Evolutionary conservation across 1,140 invertebrate genomes (phyloP).

Genomic region (Neelides sp.): DNA sequence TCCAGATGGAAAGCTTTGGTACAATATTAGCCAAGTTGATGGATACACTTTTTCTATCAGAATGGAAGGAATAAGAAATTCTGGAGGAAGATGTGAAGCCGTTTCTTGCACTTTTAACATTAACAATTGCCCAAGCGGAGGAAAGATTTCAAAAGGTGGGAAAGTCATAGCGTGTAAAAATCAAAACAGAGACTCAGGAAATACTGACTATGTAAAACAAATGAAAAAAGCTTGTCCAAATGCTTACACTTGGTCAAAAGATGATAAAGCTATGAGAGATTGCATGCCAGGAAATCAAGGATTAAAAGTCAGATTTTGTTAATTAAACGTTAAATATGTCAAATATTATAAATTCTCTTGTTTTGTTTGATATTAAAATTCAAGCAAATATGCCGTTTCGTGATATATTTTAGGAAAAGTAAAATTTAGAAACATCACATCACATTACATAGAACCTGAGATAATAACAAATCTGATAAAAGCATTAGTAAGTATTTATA

Average conservation of each 20-base stretch:
- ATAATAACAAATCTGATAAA: too few relatives aligned
- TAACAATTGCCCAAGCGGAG: conserved; percentile 5
- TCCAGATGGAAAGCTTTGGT: too few relatives aligned
- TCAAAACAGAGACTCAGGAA: background rate
- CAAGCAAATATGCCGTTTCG: too few relatives aligned
- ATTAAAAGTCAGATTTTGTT: conserved; percentile 8
- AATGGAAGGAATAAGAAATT: conserved; percentile 5
- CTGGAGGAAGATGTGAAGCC: conserved; percentile 8
- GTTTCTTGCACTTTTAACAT: conserved; percentile 16
- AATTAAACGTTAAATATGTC: too few relatives aligned
- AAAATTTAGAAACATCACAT: too few relatives aligned
- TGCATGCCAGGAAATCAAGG: conserved; percentile 16
- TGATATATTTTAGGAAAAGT: too few relatives aligned
- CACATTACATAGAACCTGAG: too few relatives aligned
- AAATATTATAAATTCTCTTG: too few relatives aligned
- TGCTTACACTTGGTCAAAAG: conserved; percentile 19
- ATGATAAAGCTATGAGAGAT: conserved; percentile 14
- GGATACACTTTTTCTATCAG: conserved; percentile 13
- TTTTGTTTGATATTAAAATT: too few relatives aligned
- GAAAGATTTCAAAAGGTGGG: conserved; percentile 4
- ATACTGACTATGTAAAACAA: conserved; percentile 9
- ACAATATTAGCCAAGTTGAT: conserved; percentile 18
- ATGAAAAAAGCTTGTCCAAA: conserved; percentile 15
- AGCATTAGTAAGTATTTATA: too few relatives aligned
- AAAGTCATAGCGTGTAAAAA: conserved; percentile 10